These are phyloP conservation scores for Orchesella cincta DNA, from an alignment of 1,140 invertebrate genomes.

Conservation along the genomic window DNA sequence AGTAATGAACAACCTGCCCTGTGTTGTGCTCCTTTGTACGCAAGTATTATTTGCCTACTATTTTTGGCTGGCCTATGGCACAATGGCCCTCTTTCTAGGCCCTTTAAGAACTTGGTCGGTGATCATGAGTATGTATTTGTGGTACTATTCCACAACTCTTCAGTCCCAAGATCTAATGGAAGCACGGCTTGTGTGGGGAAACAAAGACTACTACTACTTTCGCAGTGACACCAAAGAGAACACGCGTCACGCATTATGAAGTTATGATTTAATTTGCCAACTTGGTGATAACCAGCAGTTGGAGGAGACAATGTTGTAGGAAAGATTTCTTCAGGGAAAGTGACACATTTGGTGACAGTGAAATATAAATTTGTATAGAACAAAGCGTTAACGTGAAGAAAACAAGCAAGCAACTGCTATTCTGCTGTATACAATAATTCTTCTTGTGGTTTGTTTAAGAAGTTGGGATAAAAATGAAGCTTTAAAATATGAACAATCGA, in stretches of 20 bases:
- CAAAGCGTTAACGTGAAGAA: too few species aligned
- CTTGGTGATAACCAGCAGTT: too few species aligned
- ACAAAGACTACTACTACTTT: constrained; percentile 17
- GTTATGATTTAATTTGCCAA: too few species aligned
- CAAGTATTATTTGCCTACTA: constrained; percentile 74
- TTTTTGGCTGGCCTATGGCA: constrained; percentile 80
- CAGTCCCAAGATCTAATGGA: constrained; percentile 34
- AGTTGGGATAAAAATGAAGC: too few species aligned
- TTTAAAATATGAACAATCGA: too few species aligned
- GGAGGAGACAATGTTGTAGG: too few species aligned
- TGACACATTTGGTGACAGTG: too few species aligned
- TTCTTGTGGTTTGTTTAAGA: too few species aligned
- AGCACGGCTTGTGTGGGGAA: constrained; percentile 35
- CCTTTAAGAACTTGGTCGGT: constrained; percentile 79
- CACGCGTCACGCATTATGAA: constrained; percentile 11
- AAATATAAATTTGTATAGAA: too few species aligned
- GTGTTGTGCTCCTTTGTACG: constrained; percentile 64
- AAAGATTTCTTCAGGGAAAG: too few species aligned
- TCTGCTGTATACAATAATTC: too few species aligned
- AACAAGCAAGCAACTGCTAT: too few species aligned
- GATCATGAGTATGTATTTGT: constrained; percentile 67
- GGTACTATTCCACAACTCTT: constrained; percentile 54
- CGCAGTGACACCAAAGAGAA: not conserved
- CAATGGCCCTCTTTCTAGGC: constrained; percentile 72
- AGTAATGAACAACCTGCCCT: constrained; percentile 58